Conservation (phyloP, 2,888 invertebrate genomes). For the Mythimna lalbum region DNA sequence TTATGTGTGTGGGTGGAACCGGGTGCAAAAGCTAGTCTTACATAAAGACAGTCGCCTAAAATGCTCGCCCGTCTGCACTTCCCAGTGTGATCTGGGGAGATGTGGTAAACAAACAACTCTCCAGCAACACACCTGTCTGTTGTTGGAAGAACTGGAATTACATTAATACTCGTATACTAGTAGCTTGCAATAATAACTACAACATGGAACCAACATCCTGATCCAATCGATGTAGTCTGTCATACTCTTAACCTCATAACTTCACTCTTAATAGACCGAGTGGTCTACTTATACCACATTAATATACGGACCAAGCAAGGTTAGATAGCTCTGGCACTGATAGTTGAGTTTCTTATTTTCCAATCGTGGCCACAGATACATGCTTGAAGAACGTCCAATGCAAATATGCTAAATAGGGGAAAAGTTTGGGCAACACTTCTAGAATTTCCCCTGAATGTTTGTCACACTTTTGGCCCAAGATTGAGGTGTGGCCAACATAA, state of each 20-base stretch:
- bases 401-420: slow-evolving; percentile 47
- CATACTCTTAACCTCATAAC: slow-evolving; percentile 13
- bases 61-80: too few species aligned
- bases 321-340: slow-evolving; percentile 20
- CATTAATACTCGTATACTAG: background rate
- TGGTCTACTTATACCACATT: slow-evolving; percentile 23
- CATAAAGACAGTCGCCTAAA: background rate
- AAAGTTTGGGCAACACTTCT: slow-evolving; percentile 41
- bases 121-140: background rate
- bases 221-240: background rate
- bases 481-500: slow-evolving; percentile 44
- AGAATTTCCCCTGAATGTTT: slow-evolving; percentile 51
- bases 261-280: background rate
- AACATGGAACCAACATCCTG: background rate
- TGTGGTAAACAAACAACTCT: background rate
- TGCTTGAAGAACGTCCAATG: slow-evolving; percentile 10
- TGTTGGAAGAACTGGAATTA: background rate
- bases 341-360: slow-evolving; percentile 29
- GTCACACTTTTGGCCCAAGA: slow-evolving; percentile 27
- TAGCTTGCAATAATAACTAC: background rate
- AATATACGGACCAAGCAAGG: slow-evolving; percentile 24
- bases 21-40: background rate
- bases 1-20: too few species aligned
- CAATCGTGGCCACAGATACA: slow-evolving; percentile 22
- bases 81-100: background rate